A percentile compares a stretch with the other conserved stretches of the same genome.
These are phyloP conservation scores for Microplitis manilae DNA, from an alignment of 2,888 invertebrate species.

Conservation along the genomic window DNA sequence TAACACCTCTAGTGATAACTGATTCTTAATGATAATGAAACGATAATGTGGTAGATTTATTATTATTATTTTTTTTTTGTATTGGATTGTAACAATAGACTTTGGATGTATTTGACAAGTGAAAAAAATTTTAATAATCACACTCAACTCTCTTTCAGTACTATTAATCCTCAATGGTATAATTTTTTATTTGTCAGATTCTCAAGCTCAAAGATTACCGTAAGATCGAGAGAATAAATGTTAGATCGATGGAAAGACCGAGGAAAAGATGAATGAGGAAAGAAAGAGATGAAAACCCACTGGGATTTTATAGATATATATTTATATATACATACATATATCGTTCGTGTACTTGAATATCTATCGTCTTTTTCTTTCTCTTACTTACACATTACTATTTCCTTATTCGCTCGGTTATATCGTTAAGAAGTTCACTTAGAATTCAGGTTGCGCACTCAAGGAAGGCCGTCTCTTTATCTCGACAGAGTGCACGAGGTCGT, in stretches of 20 bases:
- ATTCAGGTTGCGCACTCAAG: conserved; percentile 41
- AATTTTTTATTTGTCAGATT: not conserved
- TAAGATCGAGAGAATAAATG: not conserved
- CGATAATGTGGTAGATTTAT: not conserved
- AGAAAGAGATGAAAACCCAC: not conserved
- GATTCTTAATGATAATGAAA: not conserved
- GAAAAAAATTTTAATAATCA: not conserved
- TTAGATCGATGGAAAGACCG: not conserved
- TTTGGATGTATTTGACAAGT: not conserved
- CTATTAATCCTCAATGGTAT: not conserved
- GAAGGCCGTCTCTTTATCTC: conserved; percentile 41
- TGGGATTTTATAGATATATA: not conserved
- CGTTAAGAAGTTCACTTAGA: conserved; percentile 33
- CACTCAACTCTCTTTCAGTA: not conserved
- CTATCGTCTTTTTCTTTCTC: conserved; percentile 8
- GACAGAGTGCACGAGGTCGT: conserved; percentile 43
- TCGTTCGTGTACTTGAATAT: not conserved
- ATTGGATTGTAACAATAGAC: not conserved
- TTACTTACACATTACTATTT: conserved; percentile 23
- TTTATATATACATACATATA: not conserved
- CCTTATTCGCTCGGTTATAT: conserved; percentile 9
- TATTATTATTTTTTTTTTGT: not conserved
- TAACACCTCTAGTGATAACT: conserved; percentile 1
- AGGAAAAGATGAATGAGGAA: not conserved
- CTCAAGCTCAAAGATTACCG: not conserved